A percentile compares a stretch with the other conserved stretches of the same genome.
Evolutionary conservation across 2,888 invertebrate species (phyloP).

Genomic region (Orthosia gracilis): DNA sequence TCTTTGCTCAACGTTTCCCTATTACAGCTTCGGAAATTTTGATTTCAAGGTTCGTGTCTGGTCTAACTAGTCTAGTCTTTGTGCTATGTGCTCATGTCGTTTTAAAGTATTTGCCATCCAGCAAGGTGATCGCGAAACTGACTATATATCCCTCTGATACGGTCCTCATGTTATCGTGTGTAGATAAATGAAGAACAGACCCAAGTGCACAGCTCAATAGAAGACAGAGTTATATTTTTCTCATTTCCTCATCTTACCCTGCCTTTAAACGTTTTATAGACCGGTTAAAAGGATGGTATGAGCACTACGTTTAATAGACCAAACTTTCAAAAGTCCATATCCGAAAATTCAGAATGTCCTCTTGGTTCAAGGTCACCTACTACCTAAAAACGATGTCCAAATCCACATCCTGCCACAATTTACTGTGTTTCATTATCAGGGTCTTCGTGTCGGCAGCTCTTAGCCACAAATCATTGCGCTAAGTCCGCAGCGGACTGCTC

Average conservation of each 20-base stretch:
- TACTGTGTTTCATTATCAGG: conserved; percentile 63
- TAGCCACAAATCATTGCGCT: conserved; percentile 64
- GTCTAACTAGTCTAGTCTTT: too few relatives aligned
- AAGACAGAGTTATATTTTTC: too few relatives aligned
- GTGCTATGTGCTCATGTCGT: too few relatives aligned
- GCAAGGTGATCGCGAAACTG: background rate
- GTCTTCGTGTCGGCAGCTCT: conserved; percentile 55
- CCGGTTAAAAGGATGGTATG: too few relatives aligned
- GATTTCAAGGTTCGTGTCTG: too few relatives aligned
- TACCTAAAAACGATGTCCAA: background rate
- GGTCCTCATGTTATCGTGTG: background rate
- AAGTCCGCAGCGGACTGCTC: conserved; percentile 54
- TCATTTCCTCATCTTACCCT: too few relatives aligned
- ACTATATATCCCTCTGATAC: background rate
- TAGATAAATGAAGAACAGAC: background rate
- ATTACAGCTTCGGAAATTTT: too few relatives aligned
- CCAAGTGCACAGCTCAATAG: too few relatives aligned
- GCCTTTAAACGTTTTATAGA: too few relatives aligned
- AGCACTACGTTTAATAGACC: background rate
- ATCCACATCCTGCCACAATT: conserved; percentile 48
- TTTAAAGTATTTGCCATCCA: too few relatives aligned
- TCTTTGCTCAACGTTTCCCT: too few relatives aligned
- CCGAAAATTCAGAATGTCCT: background rate
- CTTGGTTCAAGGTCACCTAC: conserved; percentile 17
- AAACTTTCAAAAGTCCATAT: background rate